Conservation (phyloP, 2,888 invertebrate genomes). For the Oscheius sp. region DNA sequence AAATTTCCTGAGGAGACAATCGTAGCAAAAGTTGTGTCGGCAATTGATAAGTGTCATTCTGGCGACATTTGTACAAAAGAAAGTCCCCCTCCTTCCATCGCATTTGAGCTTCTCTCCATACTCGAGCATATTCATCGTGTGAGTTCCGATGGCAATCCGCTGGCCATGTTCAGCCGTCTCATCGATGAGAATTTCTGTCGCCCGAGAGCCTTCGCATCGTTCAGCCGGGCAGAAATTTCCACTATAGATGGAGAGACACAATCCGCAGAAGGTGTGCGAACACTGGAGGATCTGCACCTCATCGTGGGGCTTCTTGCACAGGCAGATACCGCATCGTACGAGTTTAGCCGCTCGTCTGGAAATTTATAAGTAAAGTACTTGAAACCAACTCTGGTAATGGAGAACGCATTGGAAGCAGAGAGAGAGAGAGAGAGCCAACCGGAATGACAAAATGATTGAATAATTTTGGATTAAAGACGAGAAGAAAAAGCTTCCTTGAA, state of each 20-base stretch:
- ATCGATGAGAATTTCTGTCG: slow-evolving; percentile 51
- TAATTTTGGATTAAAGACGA: too few species aligned
- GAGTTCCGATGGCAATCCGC: slow-evolving; percentile 37
- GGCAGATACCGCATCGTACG: slow-evolving; percentile 39
- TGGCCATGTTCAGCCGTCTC: slow-evolving; percentile 38
- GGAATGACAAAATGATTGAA: too few species aligned
- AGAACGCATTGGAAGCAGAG: too few species aligned
- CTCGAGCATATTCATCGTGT: slow-evolving; percentile 28
- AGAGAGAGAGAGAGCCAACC: too few species aligned
- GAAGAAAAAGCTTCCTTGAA: too few species aligned
- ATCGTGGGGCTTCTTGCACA: slow-evolving; percentile 36
- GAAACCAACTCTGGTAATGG: too few species aligned
- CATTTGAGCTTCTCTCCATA: slow-evolving; percentile 29
- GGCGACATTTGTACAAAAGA: slow-evolving; percentile 50
- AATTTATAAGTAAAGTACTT: too few species aligned
- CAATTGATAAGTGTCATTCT: slow-evolving; percentile 50
- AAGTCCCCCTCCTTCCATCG: slow-evolving; percentile 6
- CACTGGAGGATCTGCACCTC: slow-evolving; percentile 48
- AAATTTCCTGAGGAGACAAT: slow-evolving; percentile 46
- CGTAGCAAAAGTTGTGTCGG: slow-evolving; percentile 54
- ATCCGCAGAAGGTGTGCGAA: slow-evolving; percentile 46
- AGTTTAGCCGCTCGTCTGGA: too few species aligned
- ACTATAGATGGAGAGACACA: slow-evolving; percentile 31
- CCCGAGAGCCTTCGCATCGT: slow-evolving; percentile 46
- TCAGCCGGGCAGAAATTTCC: slow-evolving; percentile 39